These are phyloP conservation scores for Ranitomeya imitator DNA, from an alignment of 2,113 vertebrate species.

Conservation along the genomic window DNA sequence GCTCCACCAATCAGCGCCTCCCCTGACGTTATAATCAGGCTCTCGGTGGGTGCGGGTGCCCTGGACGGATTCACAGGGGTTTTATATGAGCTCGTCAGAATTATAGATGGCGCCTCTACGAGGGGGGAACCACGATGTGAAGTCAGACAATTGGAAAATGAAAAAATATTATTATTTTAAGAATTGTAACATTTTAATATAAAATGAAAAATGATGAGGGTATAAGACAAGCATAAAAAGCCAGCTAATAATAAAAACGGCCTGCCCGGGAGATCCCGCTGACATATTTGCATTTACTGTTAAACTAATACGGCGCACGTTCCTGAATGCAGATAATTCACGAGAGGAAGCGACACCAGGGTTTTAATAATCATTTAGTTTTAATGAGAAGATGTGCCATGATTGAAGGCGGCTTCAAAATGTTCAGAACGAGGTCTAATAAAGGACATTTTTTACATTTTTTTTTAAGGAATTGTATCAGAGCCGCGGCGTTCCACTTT, in stretches of 20 bases:
- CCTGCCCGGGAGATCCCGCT: constrained; percentile 77
- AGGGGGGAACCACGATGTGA: constrained; percentile 65
- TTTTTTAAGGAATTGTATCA: constrained; percentile 62
- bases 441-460: constrained; percentile 63
- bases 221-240: constrained; percentile 77
- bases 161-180: constrained; percentile 79
- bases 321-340: constrained; percentile 83
- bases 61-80: constrained; percentile 66
- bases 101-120: constrained; percentile 62
- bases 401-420: constrained; percentile 71
- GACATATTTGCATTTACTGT: constrained; percentile 83
- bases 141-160: constrained; percentile 72
- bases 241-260: constrained; percentile 78
- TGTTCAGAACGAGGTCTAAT: constrained; percentile 69
- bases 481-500: constrained; percentile 66
- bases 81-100: constrained; percentile 70
- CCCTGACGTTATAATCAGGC: constrained; percentile 69
- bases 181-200: constrained; percentile 78
- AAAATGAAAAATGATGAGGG: constrained; percentile 76
- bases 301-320: constrained; percentile 78
- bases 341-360: constrained; percentile 78
- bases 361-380: constrained; percentile 78
- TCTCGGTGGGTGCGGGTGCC: constrained; percentile 67
- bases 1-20: constrained; percentile 65
- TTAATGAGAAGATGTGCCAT: constrained; percentile 79